These are phyloP conservation scores for Arrhamphus sclerolepis DNA, from an alignment of 2,797 vertebrate genomes.

Conservation along the genomic window DNA sequence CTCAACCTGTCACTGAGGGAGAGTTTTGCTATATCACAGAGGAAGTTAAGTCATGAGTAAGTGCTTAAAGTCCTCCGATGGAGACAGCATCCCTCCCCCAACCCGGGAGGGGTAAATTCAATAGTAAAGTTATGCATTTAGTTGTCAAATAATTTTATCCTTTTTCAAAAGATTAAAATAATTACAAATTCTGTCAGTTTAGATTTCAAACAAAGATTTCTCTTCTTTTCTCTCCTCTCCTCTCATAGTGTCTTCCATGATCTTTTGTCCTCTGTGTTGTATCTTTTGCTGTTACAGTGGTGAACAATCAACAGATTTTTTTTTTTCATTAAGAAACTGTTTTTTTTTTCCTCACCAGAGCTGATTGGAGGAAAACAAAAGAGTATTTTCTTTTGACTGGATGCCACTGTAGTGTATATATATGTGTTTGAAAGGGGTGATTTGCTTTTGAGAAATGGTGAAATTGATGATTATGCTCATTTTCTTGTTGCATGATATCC, in stretches of 20 bases:
- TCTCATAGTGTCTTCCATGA: constrained; percentile 61
- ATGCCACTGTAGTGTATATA: constrained; percentile 73
- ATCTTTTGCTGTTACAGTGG: constrained; percentile 67
- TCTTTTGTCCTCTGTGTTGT: constrained; percentile 73
- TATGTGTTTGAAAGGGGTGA: constrained; percentile 52
- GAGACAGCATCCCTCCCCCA: too few relatives aligned
- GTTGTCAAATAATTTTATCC: too few relatives aligned
- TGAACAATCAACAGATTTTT: constrained; percentile 63
- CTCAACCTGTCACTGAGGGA: too few relatives aligned
- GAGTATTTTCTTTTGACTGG: constrained; percentile 58
- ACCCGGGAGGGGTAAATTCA: too few relatives aligned
- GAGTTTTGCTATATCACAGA: too few relatives aligned
- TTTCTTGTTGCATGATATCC: too few relatives aligned
- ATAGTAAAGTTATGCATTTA: too few relatives aligned
- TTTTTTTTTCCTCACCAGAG: constrained; percentile 27
- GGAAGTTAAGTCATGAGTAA: too few relatives aligned
- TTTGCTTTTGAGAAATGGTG: too few relatives aligned
- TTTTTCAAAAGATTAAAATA: not conserved
- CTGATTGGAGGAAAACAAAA: constrained; percentile 38
- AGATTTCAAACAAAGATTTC: not conserved
- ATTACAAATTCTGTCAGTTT: not conserved
- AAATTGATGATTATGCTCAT: too few relatives aligned
- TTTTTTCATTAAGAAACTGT: constrained; percentile 6
- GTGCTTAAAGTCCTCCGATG: too few relatives aligned
- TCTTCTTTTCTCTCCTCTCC: constrained; percentile 10